Evolutionary conservation across 2,888 invertebrate species (phyloP).

Genomic region (Arrhopalites spinosus): DNA sequence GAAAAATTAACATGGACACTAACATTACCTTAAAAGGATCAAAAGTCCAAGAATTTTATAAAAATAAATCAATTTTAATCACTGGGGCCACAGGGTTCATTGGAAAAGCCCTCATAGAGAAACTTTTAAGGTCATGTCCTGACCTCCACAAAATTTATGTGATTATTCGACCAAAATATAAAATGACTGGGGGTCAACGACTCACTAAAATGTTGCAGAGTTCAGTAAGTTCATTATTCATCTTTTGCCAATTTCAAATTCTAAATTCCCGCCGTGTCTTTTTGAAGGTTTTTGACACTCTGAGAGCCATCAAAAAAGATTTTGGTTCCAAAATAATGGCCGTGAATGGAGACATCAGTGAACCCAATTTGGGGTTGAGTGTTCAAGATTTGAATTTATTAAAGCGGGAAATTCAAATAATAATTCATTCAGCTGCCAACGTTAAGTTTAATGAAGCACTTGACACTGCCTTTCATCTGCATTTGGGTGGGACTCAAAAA

Average conservation of each 20-base stretch:
- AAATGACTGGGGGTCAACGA: conserved; percentile 76
- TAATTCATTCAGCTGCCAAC: conserved; percentile 97
- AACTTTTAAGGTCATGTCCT: conserved; percentile 83
- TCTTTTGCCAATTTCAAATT: not conserved
- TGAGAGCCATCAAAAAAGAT: conserved; percentile 70
- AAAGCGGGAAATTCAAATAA: conserved; percentile 76
- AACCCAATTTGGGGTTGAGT: conserved; percentile 81
- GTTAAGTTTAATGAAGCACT: conserved; percentile 97
- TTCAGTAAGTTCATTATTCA: conserved; percentile 66
- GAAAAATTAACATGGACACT: too few species aligned
- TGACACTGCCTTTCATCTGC: conserved; percentile 91
- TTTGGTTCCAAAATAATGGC: conserved; percentile 73
- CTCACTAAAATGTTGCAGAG: conserved; percentile 80
- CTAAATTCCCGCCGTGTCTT: not conserved
- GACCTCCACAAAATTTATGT: conserved; percentile 79
- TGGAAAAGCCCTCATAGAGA: conserved; percentile 83
- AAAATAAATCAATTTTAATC: conserved; percentile 73
- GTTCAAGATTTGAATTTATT: conserved; percentile 74
- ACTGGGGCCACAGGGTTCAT: conserved; percentile 96
- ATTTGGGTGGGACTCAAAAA: conserved; percentile 91
- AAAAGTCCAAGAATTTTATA: conserved; percentile 52
- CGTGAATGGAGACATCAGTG: conserved; percentile 80
- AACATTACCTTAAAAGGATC: too few species aligned
- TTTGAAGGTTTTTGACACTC: conserved; percentile 73
- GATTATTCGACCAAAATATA: conserved; percentile 83